A percentile compares a stretch with the other conserved stretches of the same genome.
Evolutionary conservation across 2,888 invertebrate genomes (phyloP).

Genomic region (Philonicus albiceps): DNA sequence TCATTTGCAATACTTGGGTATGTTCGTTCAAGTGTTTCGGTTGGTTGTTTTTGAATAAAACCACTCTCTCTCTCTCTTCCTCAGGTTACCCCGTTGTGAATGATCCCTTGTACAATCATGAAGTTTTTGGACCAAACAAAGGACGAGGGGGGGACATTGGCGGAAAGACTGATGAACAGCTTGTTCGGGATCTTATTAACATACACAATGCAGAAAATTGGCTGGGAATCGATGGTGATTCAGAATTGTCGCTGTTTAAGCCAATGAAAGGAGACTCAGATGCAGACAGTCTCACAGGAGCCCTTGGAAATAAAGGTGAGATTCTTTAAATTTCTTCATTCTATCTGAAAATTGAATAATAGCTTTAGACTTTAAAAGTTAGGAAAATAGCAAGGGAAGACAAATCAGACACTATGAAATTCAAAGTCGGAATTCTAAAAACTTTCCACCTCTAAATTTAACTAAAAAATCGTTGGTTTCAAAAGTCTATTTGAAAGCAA

Average conservation of each 20-base stretch:
- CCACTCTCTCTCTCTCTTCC: background rate
- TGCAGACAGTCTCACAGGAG: slow-evolving; percentile 62
- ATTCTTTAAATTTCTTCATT: background rate
- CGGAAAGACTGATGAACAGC: slow-evolving; percentile 87
- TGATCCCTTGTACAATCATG: slow-evolving; percentile 96
- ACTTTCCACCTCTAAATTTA: no score
- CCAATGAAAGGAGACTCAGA: slow-evolving; percentile 73
- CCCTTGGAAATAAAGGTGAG: slow-evolving; percentile 43
- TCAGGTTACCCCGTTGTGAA: slow-evolving; percentile 94
- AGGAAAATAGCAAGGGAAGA: no score
- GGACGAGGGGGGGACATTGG: slow-evolving; percentile 89
- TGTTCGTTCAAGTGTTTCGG: slow-evolving; percentile 50
- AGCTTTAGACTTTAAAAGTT: background rate
- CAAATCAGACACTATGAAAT: no score
- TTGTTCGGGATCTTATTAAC: slow-evolving; percentile 86
- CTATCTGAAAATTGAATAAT: background rate
- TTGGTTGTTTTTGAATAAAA: background rate
- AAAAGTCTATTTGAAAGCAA: no score
- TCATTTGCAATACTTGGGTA: slow-evolving; percentile 96
- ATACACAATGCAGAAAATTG: slow-evolving; percentile 95
- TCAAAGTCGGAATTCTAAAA: no score
- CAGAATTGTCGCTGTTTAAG: slow-evolving; percentile 83
- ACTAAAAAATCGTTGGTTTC: no score
- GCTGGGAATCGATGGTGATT: slow-evolving; percentile 90
- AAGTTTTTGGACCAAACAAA: slow-evolving; percentile 92